Base-by-base conservation (phyloP, 2,888 invertebrate species). In the Leptogaster cylindrica region DNA sequence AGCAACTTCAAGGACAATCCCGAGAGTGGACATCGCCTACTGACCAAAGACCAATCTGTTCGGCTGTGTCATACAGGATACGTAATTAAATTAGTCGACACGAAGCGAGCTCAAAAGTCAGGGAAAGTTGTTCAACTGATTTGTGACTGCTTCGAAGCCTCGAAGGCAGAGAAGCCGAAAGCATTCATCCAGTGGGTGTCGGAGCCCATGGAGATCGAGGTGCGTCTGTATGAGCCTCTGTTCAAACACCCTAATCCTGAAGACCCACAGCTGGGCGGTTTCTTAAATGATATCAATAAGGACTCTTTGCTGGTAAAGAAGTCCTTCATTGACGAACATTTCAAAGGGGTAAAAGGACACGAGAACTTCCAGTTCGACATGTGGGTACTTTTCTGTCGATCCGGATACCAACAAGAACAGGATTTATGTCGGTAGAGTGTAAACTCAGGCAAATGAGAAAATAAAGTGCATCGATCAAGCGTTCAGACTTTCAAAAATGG, bases 121-220 rank as follows among this genome's bases (percentile, higher is more conserved):
- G 90, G 90, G 1, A 83, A 85, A 63, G 83, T 93, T 0, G 77
- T 79, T 0, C 91, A 92, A 79, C 74, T 99, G 7, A 80, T 89
- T 70, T 97, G 93, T 64, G 85, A 83, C 3, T 92, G 92, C 72
- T 85, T 87, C 51, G 82, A 86, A 27, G 87, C 90, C 0, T 84
- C 86, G 2, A 88, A 90, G 14, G 81, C 85, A 7, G 88, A 87
- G 51, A 99, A 99, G 80, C 99, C 99, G 0, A 98, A 98, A 80
- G 98, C 97, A 0, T 99, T 97, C 81, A 91, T 99, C 73, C 99
- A 99, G 78, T 99, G 99, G 99, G 97, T 99, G 1, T 89, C 95
- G 0, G 84, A 91, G 65, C 97, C 97, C 0, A 75, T 89, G 10
- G 78, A 84, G 52, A 86, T 93, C 70, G 93, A 95, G 84, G 90